Evolutionary conservation across 2,113 vertebrate genomes (phyloP).

Genomic region (Sinocyclocheilus maitianheensis): DNA sequence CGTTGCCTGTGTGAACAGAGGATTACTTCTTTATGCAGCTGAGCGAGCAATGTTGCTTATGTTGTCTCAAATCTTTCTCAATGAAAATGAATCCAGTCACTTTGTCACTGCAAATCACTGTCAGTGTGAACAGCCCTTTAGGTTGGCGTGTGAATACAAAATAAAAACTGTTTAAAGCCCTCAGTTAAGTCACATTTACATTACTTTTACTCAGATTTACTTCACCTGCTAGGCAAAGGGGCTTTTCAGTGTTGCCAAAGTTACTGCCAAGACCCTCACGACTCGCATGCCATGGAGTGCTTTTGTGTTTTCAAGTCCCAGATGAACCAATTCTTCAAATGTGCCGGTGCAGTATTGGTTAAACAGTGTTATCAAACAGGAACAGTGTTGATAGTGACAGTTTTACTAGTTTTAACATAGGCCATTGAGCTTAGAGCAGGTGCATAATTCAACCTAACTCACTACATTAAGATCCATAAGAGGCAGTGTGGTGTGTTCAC

Average conservation of each 20-base stretch:
- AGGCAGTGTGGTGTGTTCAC: conserved; percentile 15
- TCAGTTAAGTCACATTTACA: neutral
- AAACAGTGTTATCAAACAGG: conserved; percentile 39
- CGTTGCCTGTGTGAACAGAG: no score
- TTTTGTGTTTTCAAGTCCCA: conserved; percentile 33
- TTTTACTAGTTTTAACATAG: conserved; percentile 8
- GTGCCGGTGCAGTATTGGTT: conserved; percentile 57
- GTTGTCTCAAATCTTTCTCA: neutral
- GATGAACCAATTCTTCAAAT: neutral
- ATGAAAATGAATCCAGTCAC: neutral
- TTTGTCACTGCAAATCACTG: conserved; percentile 12
- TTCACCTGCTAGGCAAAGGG: conserved; percentile 56
- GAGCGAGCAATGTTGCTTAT: neutral
- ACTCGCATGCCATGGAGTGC: neutral
- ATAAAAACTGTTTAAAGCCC: conserved; percentile 39
- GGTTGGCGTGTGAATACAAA: neutral
- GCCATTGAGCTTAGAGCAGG: conserved; percentile 20
- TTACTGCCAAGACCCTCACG: conserved; percentile 63
- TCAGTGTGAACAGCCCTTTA: neutral
- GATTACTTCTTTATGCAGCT: no score
- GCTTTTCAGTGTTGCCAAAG: conserved; percentile 72
- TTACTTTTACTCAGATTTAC: conserved; percentile 49
- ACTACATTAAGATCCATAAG: conserved; percentile 25
- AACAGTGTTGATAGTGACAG: conserved; percentile 38
- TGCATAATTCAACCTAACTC: conserved; percentile 17